Base-by-base conservation (phyloP, 2,888 invertebrate genomes). In the Drosophila histrio region DNA sequence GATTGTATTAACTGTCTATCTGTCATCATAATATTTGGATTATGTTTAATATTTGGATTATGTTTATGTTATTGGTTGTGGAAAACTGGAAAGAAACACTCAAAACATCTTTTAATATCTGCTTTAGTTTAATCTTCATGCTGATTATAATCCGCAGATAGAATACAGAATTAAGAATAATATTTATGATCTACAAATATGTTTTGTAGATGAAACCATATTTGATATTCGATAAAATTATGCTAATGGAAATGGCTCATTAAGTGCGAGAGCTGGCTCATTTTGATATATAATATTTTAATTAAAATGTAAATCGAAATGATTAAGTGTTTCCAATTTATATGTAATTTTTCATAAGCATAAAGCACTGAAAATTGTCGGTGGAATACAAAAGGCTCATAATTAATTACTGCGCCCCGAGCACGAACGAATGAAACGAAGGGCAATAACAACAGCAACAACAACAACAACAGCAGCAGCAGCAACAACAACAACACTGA, bases 271-370 rank as follows among this genome's bases (percentile, higher is more conserved):
- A 26, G 50, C 38, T 44, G 72, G 53, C 65, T 50, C 65, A 54
- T 71, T 86, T 72, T 76, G 79, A 82, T 77, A 79, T 68, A 84
- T 77, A 84, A 84, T 88, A 88, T 85, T 83, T 89, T 89, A 89
- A 89, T 89, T 89, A 89, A 89, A 89, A 89, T 89, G 87, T 89
- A 82, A 85, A 80, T 75, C 79, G 70, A 58, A 85, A 88, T 87
- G 89, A 88, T 88, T 79, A 89, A 89, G 82, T 80, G 79, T 74
- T 77, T 79, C 74, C 77, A 81, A 88, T 81, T 81, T 88, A 83
- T 80, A 76, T 75, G 79, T 79, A 79, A 89, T 89, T 85, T 89
- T 88, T 89, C 87, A 88, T 77, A 88, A 81, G 34, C 82, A 86
- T 77, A 81, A 84, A 86, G 84, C 83, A 83, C 81, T 84, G 88